A percentile compares a stretch with the other conserved stretches of the same genome.
These are phyloP conservation scores for Eristalis intricaria DNA, from an alignment of 2,888 invertebrate genomes.

Conservation along the genomic window DNA sequence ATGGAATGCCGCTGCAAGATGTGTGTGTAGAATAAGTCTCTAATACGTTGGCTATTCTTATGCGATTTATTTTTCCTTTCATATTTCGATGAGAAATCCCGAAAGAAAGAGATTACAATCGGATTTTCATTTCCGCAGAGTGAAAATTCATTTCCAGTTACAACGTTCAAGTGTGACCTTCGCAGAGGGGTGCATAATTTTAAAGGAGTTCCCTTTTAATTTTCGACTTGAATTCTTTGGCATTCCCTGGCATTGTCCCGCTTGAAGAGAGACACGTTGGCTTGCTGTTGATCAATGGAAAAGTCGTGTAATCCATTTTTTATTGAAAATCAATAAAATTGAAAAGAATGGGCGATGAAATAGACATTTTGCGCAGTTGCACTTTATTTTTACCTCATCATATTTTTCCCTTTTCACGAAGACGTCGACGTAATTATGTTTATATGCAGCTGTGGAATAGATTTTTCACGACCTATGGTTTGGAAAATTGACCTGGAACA, in stretches of 20 bases:
- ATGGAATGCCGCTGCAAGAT: constrained; percentile 57
- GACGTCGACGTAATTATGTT: no score
- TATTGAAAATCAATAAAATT: constrained; percentile 66
- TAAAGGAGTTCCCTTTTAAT: constrained; percentile 43
- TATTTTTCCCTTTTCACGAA: no score
- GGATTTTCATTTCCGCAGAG: constrained; percentile 67
- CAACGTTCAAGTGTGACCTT: constrained; percentile 22
- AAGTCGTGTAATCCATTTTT: constrained; percentile 69
- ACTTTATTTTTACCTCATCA: no score
- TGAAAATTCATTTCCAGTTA: constrained; percentile 67
- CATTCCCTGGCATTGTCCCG: constrained; percentile 29
- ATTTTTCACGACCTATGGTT: no score
- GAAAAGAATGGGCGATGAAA: constrained; percentile 1
- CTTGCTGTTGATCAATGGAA: constrained; percentile 59
- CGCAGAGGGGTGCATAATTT: constrained; percentile 69
- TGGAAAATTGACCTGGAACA: no score
- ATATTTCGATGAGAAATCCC: constrained; percentile 27
- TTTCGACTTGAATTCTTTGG: constrained; percentile 38
- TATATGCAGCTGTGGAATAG: no score
- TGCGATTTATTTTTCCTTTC: constrained; percentile 42
- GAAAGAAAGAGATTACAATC: constrained; percentile 59
- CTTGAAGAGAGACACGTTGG: neutral
- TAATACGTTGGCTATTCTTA: constrained; percentile 39
- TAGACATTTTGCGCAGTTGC: neutral
- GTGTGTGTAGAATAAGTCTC: constrained; percentile 26